Evolutionary conservation across 2,113 vertebrate species (phyloP).

Genomic region (Nipponia nippon): DNA sequence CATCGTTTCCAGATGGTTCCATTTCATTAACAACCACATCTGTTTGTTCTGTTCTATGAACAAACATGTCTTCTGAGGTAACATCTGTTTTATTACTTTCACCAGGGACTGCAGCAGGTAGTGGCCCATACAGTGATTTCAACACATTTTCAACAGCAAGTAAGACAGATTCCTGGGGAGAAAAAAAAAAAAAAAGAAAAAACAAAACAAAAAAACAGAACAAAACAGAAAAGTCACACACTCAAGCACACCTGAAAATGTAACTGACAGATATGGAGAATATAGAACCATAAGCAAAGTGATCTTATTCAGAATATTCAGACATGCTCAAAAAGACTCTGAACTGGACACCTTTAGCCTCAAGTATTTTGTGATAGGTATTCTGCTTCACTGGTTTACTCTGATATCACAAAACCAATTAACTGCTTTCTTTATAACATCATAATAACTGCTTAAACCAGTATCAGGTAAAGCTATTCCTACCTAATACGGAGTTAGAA

Average conservation of each 20-base stretch:
- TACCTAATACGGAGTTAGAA: not conserved
- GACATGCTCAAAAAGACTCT: not conserved
- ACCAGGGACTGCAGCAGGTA: constrained; percentile 56
- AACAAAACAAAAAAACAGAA: not conserved
- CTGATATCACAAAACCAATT: not conserved
- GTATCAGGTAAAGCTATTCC: not conserved
- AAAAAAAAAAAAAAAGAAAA: not conserved
- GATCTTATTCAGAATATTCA: not conserved
- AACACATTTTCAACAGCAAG: constrained; percentile 87
- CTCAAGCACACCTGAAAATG: not conserved
- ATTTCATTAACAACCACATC: constrained; percentile 63
- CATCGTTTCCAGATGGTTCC: constrained; percentile 64
- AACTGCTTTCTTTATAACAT: not conserved
- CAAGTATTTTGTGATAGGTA: not conserved
- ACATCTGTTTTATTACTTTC: constrained; percentile 69
- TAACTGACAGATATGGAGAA: not conserved
- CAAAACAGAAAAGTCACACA: not conserved
- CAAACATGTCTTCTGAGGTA: constrained; percentile 63
- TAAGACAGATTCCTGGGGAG: constrained; percentile 83
- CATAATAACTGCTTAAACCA: not conserved
- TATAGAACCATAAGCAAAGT: not conserved
- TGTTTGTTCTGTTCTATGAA: constrained; percentile 66
- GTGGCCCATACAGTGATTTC: constrained; percentile 84
- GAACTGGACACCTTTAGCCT: not conserved
- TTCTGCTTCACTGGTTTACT: not conserved